Evolutionary conservation across 2,113 vertebrate genomes (phyloP).

Genomic region (Micromys minutus): DNA sequence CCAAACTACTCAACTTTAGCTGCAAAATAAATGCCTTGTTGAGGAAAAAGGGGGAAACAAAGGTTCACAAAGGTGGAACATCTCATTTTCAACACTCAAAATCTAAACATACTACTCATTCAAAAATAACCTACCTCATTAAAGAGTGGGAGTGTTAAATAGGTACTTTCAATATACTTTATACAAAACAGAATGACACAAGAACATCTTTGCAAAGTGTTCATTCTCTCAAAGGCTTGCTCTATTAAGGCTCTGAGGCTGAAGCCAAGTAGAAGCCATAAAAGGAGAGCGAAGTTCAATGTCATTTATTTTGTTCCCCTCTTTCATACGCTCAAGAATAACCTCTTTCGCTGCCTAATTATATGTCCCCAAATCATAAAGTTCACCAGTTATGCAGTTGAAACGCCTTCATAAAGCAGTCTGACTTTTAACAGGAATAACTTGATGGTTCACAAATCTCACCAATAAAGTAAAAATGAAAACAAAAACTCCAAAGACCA

Average conservation of each 20-base stretch:
- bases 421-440: slow-evolving; percentile 29
- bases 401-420: slow-evolving; percentile 49
- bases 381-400: slow-evolving; percentile 49
- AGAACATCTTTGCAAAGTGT: slow-evolving; percentile 74
- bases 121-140: slow-evolving; percentile 64
- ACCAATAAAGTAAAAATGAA: slow-evolving; percentile 26
- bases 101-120: slow-evolving; percentile 71
- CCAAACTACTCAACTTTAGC: slow-evolving; percentile 51
- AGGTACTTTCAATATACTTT: slow-evolving; percentile 67
- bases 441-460: slow-evolving; percentile 48
- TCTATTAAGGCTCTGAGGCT: slow-evolving; percentile 81
- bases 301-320: slow-evolving; percentile 81
- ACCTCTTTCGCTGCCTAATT: slow-evolving; percentile 72
- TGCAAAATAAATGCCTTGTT: neutral
- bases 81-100: slow-evolving; percentile 57
- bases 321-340: slow-evolving; percentile 81
- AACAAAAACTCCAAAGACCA: slow-evolving; percentile 34
- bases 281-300: slow-evolving; percentile 85
- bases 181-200: slow-evolving; percentile 64
- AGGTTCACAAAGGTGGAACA: slow-evolving; percentile 18
- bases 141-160: slow-evolving; percentile 66
- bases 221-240: slow-evolving; percentile 82
- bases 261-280: slow-evolving; percentile 84
- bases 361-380: slow-evolving; percentile 61
- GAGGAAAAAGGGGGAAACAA: neutral